Percentiles rank a stretch among this genome's conserved stretches.
Evolutionary conservation across 1,140 invertebrate genomes (phyloP).

Genomic region (Drosophila grimshawi): DNA sequence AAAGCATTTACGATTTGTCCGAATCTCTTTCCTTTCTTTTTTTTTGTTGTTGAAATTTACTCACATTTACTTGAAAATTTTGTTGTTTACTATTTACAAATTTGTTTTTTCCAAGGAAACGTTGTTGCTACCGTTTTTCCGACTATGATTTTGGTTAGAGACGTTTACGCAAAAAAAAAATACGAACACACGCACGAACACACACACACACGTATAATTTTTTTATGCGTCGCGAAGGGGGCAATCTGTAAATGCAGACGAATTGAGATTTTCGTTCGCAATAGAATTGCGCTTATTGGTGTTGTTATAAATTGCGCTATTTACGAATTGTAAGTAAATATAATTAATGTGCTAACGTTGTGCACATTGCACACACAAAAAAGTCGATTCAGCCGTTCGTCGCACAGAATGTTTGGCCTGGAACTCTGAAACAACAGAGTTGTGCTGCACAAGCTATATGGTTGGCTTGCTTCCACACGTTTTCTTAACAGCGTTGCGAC

Average conservation of each 20-base stretch:
- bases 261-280: conserved; percentile 5
- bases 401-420: conserved; percentile 73
- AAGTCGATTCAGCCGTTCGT: conserved; percentile 74
- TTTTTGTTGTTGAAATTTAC: neutral
- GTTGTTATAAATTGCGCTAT: conserved; percentile 41
- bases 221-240: conserved; percentile 36
- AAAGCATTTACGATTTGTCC: conserved; percentile 12
- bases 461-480: conserved; percentile 60
- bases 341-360: conserved; percentile 60
- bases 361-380: conserved; percentile 62
- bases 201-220: conserved; percentile 10
- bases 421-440: conserved; percentile 75
- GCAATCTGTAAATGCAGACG: conserved; percentile 30
- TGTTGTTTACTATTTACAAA: conserved; percentile 83
- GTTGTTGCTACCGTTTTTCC: conserved; percentile 71
- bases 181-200: conserved; percentile 13
- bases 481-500: conserved; percentile 22
- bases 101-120: conserved; percentile 74
- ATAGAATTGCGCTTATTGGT: conserved; percentile 3
- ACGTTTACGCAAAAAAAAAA: conserved; percentile 61
- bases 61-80: conserved; percentile 72
- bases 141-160: conserved; percentile 56
- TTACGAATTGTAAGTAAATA: conserved; percentile 65
- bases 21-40: conserved; percentile 20
- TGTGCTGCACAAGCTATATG: conserved; percentile 43